These are phyloP conservation scores for Leistus spinibarbis DNA, from an alignment of 2,888 invertebrate species.

Conservation along the genomic window DNA sequence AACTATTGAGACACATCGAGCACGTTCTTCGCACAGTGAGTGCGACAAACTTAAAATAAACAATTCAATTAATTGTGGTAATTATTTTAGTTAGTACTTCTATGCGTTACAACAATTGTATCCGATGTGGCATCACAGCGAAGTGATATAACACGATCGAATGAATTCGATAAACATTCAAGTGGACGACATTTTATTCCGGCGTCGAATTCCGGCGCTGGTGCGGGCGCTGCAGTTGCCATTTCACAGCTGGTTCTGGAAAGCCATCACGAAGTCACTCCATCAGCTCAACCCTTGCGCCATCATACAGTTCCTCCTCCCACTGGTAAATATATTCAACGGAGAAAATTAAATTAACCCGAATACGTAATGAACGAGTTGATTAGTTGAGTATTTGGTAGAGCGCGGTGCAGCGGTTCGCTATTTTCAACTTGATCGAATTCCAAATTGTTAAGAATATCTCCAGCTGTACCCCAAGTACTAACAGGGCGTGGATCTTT, in stretches of 20 bases:
- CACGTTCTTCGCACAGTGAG: no score
- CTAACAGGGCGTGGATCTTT: not conserved
- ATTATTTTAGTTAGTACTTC: not conserved
- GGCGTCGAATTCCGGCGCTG: not conserved
- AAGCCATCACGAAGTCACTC: slow-evolving; percentile 29
- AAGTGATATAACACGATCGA: not conserved
- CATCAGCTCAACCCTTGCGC: slow-evolving; percentile 1
- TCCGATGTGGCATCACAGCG: slow-evolving; percentile 8
- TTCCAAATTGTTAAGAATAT: not conserved
- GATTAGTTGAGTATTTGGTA: slow-evolving; percentile 28
- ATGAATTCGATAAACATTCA: not conserved
- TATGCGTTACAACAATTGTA: not conserved
- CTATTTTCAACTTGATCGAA: slow-evolving; percentile 17
- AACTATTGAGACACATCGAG: no score
- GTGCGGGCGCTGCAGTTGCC: no score
- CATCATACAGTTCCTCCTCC: slow-evolving; percentile 19
- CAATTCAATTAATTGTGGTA: not conserved
- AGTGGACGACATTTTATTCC: slow-evolving; percentile 24
- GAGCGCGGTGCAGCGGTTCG: not conserved
- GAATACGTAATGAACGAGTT: slow-evolving; percentile 36
- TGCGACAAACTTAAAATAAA: no score
- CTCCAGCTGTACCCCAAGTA: not conserved
- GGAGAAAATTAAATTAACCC: slow-evolving; percentile 37
- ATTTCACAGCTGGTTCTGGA: slow-evolving; percentile 25
- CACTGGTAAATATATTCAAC: slow-evolving; percentile 36